These are phyloP conservation scores for Cylloceria caligata DNA, from an alignment of 2,888 invertebrate species.

Conservation along the genomic window DNA sequence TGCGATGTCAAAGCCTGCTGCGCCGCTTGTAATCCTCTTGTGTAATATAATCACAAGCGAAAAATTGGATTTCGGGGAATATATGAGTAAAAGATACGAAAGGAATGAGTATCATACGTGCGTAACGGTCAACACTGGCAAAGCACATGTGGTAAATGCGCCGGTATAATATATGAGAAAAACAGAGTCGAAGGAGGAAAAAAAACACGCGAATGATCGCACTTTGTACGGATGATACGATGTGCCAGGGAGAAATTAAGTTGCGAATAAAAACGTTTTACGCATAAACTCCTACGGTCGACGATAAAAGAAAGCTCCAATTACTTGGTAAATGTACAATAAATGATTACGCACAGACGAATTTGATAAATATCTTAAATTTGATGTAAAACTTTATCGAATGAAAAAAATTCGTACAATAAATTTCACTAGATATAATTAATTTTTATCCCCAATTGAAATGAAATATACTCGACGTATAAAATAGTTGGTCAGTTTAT, in stretches of 20 bases:
- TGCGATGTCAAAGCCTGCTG: conserved; percentile 30
- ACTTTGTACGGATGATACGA: conserved; percentile 51
- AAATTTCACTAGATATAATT: too few relatives aligned
- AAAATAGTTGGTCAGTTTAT: too few relatives aligned
- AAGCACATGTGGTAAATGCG: not conserved
- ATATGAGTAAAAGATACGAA: conserved; percentile 5
- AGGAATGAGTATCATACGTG: not conserved
- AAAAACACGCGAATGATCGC: conserved; percentile 41
- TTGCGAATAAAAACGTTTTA: conserved; percentile 6
- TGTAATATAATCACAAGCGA: conserved; percentile 28
- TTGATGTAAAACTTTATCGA: not conserved
- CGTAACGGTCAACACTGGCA: not conserved
- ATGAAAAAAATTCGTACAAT: not conserved
- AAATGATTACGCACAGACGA: not conserved
- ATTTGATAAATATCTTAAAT: not conserved
- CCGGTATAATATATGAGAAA: not conserved
- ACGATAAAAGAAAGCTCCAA: not conserved
- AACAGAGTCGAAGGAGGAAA: conserved; percentile 10
- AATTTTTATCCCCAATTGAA: too few relatives aligned
- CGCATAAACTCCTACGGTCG: not conserved
- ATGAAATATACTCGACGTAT: too few relatives aligned
- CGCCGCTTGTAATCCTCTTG: conserved; percentile 41
- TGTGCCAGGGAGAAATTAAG: not conserved
- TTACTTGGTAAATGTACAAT: not conserved
- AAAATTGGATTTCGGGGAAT: conserved; percentile 43